Evolutionary conservation across 2,113 vertebrate genomes (phyloP), one percentile per base, ranked within the genome.

Genomic region (Brachypodius melanocephalos): DNA sequence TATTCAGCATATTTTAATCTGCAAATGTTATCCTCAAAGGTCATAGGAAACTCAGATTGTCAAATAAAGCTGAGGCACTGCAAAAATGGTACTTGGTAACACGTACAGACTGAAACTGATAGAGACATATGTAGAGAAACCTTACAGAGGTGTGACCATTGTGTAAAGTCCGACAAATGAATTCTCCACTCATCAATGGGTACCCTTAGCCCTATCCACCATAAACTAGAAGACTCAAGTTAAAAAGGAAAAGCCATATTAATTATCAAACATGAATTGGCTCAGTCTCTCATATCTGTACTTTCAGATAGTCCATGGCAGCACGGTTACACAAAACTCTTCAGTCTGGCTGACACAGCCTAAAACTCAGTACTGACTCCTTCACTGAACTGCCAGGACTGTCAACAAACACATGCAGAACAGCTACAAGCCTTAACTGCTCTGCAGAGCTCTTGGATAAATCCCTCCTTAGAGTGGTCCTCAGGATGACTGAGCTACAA

Each of bases 1-100:
- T 90, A 83, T 69, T 91, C 93, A 94, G 78, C 92, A 81, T 13
- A 84, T 95, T 90, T 89, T 74, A 83, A 69, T 40, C 38, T 63
- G 62, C 24, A 92, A 85, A 62, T 10, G 1, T 79, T 89, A 76
- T 69, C 67, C 68, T 91, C 59, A 71, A 85, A 89, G 78, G 79
- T 76, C 71, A 80, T 6, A 89, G 78, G 55, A 95, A 93, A 91
- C 51, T 59, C 52, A 89, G 29, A 71, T 14, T 88, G 54, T 59
- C 59, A 80, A 79, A 83, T 51, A 85, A 89, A 95, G 31, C 51
- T 34, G n/a, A 89, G 54, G 43, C 46, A 59, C 55, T 74, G 54
- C 32, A 71, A 88, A 90, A 78, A 66, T 32, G 13, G 79, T 59
- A 40, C 32, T 61, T 79, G 54, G 40, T 34, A 89, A 93, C 17